Percentiles rank a stretch among this genome's conserved stretches.
phyloP scores from a whole-genome alignment of 2,888 invertebrate genomes.

The Leptinotarsa haldemani region DNA sequence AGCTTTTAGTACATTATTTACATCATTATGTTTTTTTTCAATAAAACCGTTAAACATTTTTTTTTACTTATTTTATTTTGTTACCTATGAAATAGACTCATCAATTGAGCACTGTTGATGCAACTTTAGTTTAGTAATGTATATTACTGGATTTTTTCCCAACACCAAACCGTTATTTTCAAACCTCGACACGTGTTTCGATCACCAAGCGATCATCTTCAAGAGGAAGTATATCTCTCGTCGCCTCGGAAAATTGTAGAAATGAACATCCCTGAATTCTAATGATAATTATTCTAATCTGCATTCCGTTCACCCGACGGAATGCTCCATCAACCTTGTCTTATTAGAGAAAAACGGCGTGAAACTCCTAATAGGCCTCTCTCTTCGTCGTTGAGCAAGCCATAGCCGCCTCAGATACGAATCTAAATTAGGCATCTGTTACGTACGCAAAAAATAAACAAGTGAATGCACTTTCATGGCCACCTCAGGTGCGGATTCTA shows the following conservation, averaged over 20 bases:
- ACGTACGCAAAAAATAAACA: conserved; percentile 37
- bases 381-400: conserved; percentile 5
- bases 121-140: no score
- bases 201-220: no score
- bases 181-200: no score
- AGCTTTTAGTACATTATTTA: no score
- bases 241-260: not conserved
- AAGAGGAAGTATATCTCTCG: no score
- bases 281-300: not conserved
- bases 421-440: conserved; percentile 41
- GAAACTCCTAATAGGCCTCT: conserved; percentile 8
- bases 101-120: no score
- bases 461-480: conserved; percentile 46
- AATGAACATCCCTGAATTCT: not conserved
- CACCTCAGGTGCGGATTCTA: conserved; percentile 38
- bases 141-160: no score
- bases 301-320: not conserved
- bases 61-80: no score
- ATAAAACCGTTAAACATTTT: no score
- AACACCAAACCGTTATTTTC: no score
- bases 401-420: conserved; percentile 23
- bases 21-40: no score
- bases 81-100: no score
- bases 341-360: conserved; percentile 16
- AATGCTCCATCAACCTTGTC: not conserved